Conservation (phyloP, 2,113 vertebrate genomes). For the Montifringilla adamsi region DNA sequence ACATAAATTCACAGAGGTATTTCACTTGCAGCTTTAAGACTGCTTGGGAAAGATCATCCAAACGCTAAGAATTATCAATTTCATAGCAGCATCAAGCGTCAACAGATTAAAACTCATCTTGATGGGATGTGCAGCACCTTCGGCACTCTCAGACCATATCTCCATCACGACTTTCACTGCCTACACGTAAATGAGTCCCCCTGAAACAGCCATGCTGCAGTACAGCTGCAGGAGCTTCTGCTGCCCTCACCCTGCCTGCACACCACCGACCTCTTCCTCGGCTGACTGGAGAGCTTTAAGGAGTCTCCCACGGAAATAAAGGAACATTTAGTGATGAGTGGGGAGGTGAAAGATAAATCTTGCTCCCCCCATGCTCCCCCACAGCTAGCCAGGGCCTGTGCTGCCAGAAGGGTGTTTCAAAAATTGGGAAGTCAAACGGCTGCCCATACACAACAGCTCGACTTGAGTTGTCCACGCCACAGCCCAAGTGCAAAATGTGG, state of each 20-base stretch:
- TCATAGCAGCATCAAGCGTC: background rate
- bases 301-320: background rate
- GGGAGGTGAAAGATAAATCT: background rate
- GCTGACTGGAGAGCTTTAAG: background rate
- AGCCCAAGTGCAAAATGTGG: background rate
- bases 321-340: accelerated
- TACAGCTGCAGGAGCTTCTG: background rate
- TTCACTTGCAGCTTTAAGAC: background rate
- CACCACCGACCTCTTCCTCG: background rate
- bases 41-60: background rate
- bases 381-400: background rate
- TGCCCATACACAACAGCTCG: accelerated
- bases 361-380: accelerated
- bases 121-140: background rate
- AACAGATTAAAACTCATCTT: background rate
- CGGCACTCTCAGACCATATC: background rate
- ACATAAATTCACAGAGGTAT: accelerated
- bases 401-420: background rate
- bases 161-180: background rate
- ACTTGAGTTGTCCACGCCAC: accelerated
- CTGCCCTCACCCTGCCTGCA: background rate
- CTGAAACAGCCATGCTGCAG: background rate
- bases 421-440: background rate
- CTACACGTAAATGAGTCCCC: accelerated
- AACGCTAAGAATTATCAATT: background rate